phyloP scores from a whole-genome alignment of 2,888 invertebrate genomes.

The Mythimna vitellina region DNA sequence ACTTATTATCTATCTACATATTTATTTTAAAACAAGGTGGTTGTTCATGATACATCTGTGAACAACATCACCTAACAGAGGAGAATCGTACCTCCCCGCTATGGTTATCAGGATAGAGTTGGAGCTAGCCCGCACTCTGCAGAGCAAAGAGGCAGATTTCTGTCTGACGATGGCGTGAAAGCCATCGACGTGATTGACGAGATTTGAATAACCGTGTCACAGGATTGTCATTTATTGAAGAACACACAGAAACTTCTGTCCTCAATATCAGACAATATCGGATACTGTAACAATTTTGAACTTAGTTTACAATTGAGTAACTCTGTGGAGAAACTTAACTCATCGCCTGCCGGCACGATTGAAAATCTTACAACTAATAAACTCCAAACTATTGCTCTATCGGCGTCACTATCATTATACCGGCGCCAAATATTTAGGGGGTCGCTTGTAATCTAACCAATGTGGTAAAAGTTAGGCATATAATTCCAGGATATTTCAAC shows the following conservation, averaged over 20 bases:
- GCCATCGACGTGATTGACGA: no score
- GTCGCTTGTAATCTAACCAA: slow-evolving; percentile 29
- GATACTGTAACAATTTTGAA: slow-evolving; percentile 55
- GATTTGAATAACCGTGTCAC: slow-evolving; percentile 3
- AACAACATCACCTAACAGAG: no score
- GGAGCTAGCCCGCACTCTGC: no score
- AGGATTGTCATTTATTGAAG: slow-evolving; percentile 9
- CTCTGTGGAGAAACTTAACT: slow-evolving; percentile 49
- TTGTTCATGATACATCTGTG: no score
- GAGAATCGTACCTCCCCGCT: no score
- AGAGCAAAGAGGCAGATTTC: no score
- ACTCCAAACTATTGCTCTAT: slow-evolving; percentile 48
- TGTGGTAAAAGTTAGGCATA: slow-evolving; percentile 6
- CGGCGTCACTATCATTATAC: slow-evolving; percentile 34
- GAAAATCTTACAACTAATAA: slow-evolving; percentile 59
- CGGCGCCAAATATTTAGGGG: slow-evolving; percentile 11
- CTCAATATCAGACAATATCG: slow-evolving; percentile 38
- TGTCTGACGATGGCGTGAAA: no score
- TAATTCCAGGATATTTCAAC: not conserved
- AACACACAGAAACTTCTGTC: slow-evolving; percentile 8
- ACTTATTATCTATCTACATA: no score
- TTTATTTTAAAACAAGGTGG: no score
- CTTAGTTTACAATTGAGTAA: slow-evolving; percentile 47
- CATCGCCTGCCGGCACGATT: slow-evolving; percentile 52
- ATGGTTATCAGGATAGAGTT: no score